Conservation (phyloP, 2,888 invertebrate species). For the Timandra comae region DNA sequence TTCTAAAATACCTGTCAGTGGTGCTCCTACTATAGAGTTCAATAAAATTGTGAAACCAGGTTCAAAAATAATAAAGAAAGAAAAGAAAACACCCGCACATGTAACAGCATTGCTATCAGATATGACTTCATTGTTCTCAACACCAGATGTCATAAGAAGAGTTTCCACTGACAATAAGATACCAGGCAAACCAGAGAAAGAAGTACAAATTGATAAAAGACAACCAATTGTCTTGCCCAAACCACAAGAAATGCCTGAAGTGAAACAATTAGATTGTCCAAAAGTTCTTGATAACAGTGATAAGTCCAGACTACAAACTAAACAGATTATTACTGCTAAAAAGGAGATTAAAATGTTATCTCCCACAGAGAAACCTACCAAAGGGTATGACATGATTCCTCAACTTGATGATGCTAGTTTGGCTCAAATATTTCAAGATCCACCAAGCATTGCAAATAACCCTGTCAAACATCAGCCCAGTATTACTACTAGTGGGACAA, state of each 20-base stretch:
- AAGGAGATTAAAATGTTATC: conserved; percentile 35
- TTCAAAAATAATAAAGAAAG: conserved; percentile 57
- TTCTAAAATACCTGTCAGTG: conserved; percentile 32
- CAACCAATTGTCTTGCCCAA: conserved; percentile 18
- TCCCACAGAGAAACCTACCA: conserved; percentile 42
- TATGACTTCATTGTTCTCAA: conserved; percentile 84
- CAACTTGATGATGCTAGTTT: conserved; percentile 69
- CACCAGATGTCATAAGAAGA: conserved; percentile 86
- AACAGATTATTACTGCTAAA: conserved; percentile 26
- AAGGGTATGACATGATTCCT: conserved; percentile 60
- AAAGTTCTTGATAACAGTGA: conserved; percentile 28
- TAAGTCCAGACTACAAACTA: conserved; percentile 27
- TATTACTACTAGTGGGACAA: conserved; percentile 43
- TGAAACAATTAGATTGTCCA: conserved; percentile 22
- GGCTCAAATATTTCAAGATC: conserved; percentile 69
- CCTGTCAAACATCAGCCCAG: conserved; percentile 45
- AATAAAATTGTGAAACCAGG: conserved; percentile 65
- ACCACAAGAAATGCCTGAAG: conserved; percentile 23
- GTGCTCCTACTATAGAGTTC: conserved; percentile 31
- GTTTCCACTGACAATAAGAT: conserved; percentile 74
- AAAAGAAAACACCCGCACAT: conserved; percentile 79
- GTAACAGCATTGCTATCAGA: conserved; percentile 73
- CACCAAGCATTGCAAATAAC: conserved; percentile 37
- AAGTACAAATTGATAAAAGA: conserved; percentile 39
- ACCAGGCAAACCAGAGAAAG: conserved; percentile 70